These are phyloP conservation scores for Epizoanthus stellaris DNA, from an alignment of 92 coral and sea anemone genomes.

Conservation along the genomic window DNA sequence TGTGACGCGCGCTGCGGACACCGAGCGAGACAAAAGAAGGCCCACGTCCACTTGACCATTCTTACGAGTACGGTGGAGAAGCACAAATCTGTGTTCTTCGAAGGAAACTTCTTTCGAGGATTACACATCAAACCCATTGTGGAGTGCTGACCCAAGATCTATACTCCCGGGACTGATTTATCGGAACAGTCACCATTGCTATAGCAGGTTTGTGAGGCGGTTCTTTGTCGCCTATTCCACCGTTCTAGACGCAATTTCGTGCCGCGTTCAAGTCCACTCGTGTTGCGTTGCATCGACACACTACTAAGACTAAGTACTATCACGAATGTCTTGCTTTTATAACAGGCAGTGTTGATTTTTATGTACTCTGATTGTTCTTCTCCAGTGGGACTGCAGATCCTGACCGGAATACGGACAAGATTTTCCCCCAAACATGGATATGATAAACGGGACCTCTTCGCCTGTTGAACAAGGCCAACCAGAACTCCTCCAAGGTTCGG, in stretches of 20 bases:
- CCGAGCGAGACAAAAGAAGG: conserved; percentile 25
- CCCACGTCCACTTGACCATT: conserved; percentile 31
- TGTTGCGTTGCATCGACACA: neutral
- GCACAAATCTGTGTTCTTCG: conserved; percentile 15
- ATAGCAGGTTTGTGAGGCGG: conserved; percentile 66
- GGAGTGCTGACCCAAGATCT: conserved; percentile 91
- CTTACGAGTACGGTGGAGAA: conserved; percentile 40
- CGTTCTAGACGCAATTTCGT: conserved; percentile 3
- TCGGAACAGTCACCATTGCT: conserved; percentile 97
- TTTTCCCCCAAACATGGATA: conserved; percentile 81
- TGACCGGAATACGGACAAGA: conserved; percentile 99
- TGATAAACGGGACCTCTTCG: conserved; percentile 75
- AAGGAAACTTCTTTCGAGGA: conserved; percentile 42
- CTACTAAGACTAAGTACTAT: neutral
- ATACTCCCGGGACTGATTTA: conserved; percentile 86
- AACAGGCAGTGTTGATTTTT: conserved; percentile 4
- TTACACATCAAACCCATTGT: conserved; percentile 62
- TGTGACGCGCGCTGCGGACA: conserved; percentile 24
- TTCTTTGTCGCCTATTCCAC: neutral
- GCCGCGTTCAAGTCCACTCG: conserved; percentile 19
- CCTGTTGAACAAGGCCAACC: conserved; percentile 64
- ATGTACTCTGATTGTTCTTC: conserved; percentile 32
- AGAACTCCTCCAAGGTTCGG: conserved; percentile 74
- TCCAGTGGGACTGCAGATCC: conserved; percentile 99
- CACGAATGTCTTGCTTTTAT: conserved; percentile 8